A percentile compares a stretch with the other conserved stretches of the same genome.
These are phyloP conservation scores for Sula dactylatra DNA, from an alignment of 2,113 vertebrate species.

Conservation along the genomic window DNA sequence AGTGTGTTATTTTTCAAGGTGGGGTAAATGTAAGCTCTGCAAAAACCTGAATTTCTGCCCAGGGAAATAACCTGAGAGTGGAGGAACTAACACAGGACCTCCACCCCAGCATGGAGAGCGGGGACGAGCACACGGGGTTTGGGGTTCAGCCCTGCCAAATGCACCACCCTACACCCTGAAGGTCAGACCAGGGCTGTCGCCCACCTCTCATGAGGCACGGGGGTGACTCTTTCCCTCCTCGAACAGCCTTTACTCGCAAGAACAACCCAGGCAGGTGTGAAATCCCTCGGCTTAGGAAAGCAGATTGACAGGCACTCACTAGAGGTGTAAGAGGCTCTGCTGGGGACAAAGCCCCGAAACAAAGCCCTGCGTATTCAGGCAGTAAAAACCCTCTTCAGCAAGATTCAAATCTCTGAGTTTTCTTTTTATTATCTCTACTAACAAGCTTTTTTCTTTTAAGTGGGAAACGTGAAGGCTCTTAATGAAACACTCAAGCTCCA, in stretches of 20 bases:
- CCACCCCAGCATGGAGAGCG: rapidly evolving
- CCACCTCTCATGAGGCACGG: rapidly evolving
- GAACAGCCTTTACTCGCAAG: neutral
- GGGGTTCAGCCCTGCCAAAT: neutral
- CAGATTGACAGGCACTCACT: neutral
- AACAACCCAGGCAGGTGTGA: neutral
- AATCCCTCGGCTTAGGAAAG: rapidly evolving
- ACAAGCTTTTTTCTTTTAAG: conserved; percentile 49
- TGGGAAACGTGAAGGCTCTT: conserved; percentile 35
- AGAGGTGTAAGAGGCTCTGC: neutral
- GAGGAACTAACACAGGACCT: neutral
- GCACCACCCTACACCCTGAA: rapidly evolving
- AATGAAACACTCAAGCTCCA: conserved; percentile 43
- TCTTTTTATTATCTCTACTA: conserved; percentile 29
- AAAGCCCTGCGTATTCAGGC: neutral
- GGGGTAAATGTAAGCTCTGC: neutral
- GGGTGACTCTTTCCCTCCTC: neutral
- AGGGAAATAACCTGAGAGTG: neutral
- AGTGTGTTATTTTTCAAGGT: neutral
- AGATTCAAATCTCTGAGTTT: neutral
- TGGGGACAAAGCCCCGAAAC: neutral
- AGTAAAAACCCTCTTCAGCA: neutral
- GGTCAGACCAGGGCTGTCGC: neutral
- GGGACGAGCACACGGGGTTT: rapidly evolving
- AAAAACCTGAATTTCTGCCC: neutral